Evolutionary conservation across 2,888 invertebrate genomes (phyloP).

Genomic region (Leptothorax acervorum): DNA sequence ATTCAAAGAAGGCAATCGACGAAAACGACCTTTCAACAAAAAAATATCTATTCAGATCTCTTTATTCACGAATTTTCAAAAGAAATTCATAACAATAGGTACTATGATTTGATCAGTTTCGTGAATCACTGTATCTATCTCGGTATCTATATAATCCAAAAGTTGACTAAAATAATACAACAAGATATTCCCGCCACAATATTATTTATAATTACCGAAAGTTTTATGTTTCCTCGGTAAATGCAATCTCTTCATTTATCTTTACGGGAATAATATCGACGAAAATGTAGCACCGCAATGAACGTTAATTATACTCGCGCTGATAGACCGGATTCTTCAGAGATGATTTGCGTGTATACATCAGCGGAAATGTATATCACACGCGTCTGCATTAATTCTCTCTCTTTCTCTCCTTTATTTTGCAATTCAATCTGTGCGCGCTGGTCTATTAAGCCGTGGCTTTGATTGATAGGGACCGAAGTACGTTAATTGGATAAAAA

Average conservation of each 20-base stretch:
- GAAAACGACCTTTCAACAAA: too few relatives aligned
- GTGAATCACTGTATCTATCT: background rate
- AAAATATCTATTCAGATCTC: too few relatives aligned
- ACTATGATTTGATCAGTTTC: background rate
- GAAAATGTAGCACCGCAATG: background rate
- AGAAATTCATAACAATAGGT: background rate
- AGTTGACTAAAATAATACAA: background rate
- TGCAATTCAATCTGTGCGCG: slow-evolving; percentile 47
- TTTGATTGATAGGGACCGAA: slow-evolving; percentile 39
- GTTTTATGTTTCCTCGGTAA: background rate
- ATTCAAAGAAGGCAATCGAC: too few relatives aligned
- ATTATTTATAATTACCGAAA: background rate
- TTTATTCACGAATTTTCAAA: background rate
- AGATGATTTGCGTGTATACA: slow-evolving; percentile 10
- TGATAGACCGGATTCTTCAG: slow-evolving; percentile 13
- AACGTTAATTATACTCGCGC: background rate
- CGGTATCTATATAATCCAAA: background rate
- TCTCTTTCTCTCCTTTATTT: background rate
- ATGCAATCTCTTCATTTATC: background rate
- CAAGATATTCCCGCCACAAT: background rate
- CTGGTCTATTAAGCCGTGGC: slow-evolving; percentile 37
- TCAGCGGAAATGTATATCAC: slow-evolving; percentile 20
- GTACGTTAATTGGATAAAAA: slow-evolving; percentile 50
- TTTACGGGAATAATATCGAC: background rate
- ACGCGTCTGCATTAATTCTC: slow-evolving; percentile 34